Evolutionary conservation across 2,797 vertebrate genomes (phyloP).

Genomic region (Pangasius macronema): DNA sequence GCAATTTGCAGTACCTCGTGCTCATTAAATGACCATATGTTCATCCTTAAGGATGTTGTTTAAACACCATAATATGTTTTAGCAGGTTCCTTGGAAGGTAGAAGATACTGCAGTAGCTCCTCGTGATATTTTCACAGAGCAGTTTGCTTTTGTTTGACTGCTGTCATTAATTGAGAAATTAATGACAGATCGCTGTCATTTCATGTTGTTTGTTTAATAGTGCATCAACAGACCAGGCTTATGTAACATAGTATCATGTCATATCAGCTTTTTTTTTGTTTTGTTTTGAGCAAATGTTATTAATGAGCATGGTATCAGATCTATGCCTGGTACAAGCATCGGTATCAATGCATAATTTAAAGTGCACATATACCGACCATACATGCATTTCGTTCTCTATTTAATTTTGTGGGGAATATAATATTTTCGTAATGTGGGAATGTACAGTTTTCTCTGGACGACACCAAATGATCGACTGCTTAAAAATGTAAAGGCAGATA

Average conservation of each 20-base stretch:
- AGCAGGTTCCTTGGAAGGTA: not conserved
- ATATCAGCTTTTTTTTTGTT: not conserved
- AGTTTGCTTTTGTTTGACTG: not conserved
- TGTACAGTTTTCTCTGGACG: no score
- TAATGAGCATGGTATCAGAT: no score
- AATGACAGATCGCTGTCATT: no score
- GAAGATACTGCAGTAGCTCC: not conserved
- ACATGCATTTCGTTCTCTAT: no score
- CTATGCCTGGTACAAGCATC: not conserved
- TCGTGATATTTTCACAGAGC: no score
- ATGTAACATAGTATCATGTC: not conserved
- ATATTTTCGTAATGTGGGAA: not conserved
- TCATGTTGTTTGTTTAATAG: no score
- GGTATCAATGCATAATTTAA: not conserved
- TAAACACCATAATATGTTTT: not conserved
- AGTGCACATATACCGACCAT: not conserved
- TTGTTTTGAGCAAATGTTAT: no score
- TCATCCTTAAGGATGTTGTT: not conserved
- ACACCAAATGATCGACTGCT: no score
- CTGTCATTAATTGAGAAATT: no score
- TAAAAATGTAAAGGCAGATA: no score
- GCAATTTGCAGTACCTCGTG: not conserved
- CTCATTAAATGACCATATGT: not conserved
- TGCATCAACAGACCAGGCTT: not conserved
- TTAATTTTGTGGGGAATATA: no score